Evolutionary conservation across 2,888 invertebrate genomes (phyloP), one percentile per base, ranked within the genome.

Genomic region (Steinernema hermaphroditum): DNA sequence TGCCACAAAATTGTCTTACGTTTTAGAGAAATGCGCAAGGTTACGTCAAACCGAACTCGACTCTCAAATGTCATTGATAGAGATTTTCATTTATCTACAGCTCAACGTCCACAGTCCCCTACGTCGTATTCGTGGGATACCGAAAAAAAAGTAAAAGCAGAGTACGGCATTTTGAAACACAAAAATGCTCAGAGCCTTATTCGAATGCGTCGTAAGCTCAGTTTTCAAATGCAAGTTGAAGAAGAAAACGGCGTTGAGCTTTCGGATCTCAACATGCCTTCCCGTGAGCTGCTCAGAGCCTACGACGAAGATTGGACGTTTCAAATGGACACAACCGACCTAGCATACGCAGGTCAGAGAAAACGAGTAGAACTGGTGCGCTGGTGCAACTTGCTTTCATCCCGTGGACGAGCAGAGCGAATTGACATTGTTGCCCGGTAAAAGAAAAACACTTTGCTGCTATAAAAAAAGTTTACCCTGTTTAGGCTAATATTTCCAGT

Each of bases 401-500:
- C 83, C 9, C 70, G 84, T 49, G 85, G 85, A 62, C 71, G 85
- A 37, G 85, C 85, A 12, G 85, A 85, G 69, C 73, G 85, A 19
- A 85, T 85, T 68, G 85, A 85, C 78, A 85, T 85, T 74, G 83
- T 85, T 68, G 85, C 85, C 14, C 81, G 85, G 80, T 82, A 71
- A 19, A 2, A n/a, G n/a, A n/a, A n/a, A n/a, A n/a, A n/a, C n/a
- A 24, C 8, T 9, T 29, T 19, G 4, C 34, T 19, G 19, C 9
- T 68, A 62, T 37, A 27, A 1, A 4, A 19, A 49, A 2, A 72
- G 14, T 24, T 1, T 27, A 14, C 24, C 19, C 16, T 41, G 75
- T 83, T 72, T 77, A 83, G 85, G 73, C 81, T 85, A 69, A 77
- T 86, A 24, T 84, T 86, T 71, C 86, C 86, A 6, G 70, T 83